Evolutionary conservation across 2,888 invertebrate genomes (phyloP), one percentile per base, ranked within the genome.

Genomic region (Phymatocera aterrima): DNA sequence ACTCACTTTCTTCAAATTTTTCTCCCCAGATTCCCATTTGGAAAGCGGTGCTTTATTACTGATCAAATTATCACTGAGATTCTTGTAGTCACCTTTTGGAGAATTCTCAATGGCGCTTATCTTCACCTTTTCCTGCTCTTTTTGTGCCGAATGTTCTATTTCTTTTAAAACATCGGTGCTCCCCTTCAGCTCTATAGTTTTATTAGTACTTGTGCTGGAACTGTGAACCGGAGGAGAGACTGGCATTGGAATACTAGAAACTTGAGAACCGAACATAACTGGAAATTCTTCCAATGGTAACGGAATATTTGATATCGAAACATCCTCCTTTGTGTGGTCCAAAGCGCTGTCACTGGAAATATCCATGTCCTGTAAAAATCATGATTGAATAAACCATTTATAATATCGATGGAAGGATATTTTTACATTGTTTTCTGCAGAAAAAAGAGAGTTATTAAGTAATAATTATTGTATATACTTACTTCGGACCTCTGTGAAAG

Each of bases 401-500:
- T 28, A 0, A 51, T 10, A 8, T 24, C 1, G 5, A 48, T n/a
- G 21, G 2, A 34, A 24, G 34, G 10, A 64, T 15, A 43, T 24
- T 65, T 24, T 65, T 10, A 6, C n/a, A 5, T 24, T 28, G 18
- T n/a, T 40, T 68, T 8, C 1, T n/a, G 2, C 3, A n/a, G 37
- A 6, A 46, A 1, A 46, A 43, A 60, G 1, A 21, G 15, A 43
- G 28, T 24, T 68, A 68, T 15, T 3, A 46, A 68, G 21, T 40
- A 24, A 15, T 46, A 28, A n/a, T 28, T 5, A 6, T 18, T 2
- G 1, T 68, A 51, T 51, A 8, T 18, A 64, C 60, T 77, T 74
- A 40, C 74, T 77, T 88, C 88, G n/a, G 89, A 88, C 72, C 86
- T 88, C 4, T 87, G 85, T 0, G 88, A 89, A 10, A 83, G 83